Base-by-base conservation (phyloP, 2,797 vertebrate species). In the Sitta carolinensis region DNA sequence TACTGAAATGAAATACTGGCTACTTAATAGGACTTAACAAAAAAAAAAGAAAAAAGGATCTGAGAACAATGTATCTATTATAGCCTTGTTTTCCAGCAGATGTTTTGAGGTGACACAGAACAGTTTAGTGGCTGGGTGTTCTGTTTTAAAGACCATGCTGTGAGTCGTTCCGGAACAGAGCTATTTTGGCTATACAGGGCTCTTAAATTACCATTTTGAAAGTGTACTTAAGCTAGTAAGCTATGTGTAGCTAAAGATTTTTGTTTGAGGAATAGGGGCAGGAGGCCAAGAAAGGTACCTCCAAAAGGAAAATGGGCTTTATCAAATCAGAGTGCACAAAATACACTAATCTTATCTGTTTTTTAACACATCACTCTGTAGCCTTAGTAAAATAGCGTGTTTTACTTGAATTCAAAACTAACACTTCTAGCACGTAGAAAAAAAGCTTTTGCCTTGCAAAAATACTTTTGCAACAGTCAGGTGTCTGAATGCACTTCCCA, bases 141-240 rank as follows among this genome's bases (percentile, higher is more conserved):
- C 94, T 94, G 83, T 95, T 96, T 93, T 89, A 93, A 84, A 94
- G 52, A 87, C 76, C 96, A 96, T 73, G 80, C 91, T 96, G 96
- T 68, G 96, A 94, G 82, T 90, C 59, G 78, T 95, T 96, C 97
- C 93, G 93, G 95, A 97, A 97, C 90, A 94, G 89, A 97, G 73
- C 69, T 94, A 76, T 94, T 94, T 93, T 96, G 93, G 78, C 95
- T 95, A 90, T 93, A 94, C 75, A 61, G 83, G 84, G 69, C 89
- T 96, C 92, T 91, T 78, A 95, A 96, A 96, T 97, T 95, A 96
- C 70, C 94, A 91, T 96, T 97, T 97, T 96, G 91, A 87, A 96
- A 95, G 80, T 86, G 84, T 95, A 93, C 92, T 97, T 92, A 93
- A 97, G 94, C 97, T 95, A 87, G 90, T 95, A 97, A 95, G 76